Base-by-base conservation (phyloP, 2,888 invertebrate species). In the Colostygia pectinataria region DNA sequence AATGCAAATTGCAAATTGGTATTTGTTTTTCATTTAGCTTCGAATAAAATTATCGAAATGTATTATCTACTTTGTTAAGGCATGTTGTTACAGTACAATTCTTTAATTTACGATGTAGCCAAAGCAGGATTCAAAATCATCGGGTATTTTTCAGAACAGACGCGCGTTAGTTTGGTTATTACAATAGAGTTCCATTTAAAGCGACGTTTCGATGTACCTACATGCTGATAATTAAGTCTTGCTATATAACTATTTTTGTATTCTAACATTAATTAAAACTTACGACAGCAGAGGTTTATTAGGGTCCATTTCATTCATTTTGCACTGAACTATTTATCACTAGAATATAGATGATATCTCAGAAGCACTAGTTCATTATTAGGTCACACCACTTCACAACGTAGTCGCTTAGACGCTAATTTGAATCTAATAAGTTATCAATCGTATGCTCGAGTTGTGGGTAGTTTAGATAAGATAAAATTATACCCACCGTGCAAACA, bases 221-320 rank as follows among this genome's bases (percentile, higher is more conserved):
- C n/a, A n/a, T n/a, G n/a, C n/a, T n/a, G n/a, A n/a, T n/a, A n/a
- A n/a, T n/a, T n/a, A n/a, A n/a, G n/a, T n/a, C n/a, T n/a, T n/a
- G n/a, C n/a, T n/a, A n/a, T n/a, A n/a, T n/a, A n/a, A n/a, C n/a
- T 29, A 28, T 13, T 12, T 29, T 29, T 29, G 10, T 29, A 29
- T 9, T 9, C 10, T 10, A 27, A 2, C 25, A 14, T 7, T 5
- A 27, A 14, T 31, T n/a, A 29, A 42, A 53, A 85, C 87, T 86
- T 65, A 87, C 86, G 74, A 65, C 28, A 87, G 45, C 34, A 86
- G 61, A 1, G 86, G 84, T 37, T 79, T 79, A n/a, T n/a, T n/a
- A 28, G 58, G 67, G 44, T 81, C 82, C 25, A 59, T 63, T 40
- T 81, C 83, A 2, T 69, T 66, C 81, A 81, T 86, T 51, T 57